Base-by-base conservation (phyloP, 2,113 vertebrate species). In the Barbus barbus region DNA sequence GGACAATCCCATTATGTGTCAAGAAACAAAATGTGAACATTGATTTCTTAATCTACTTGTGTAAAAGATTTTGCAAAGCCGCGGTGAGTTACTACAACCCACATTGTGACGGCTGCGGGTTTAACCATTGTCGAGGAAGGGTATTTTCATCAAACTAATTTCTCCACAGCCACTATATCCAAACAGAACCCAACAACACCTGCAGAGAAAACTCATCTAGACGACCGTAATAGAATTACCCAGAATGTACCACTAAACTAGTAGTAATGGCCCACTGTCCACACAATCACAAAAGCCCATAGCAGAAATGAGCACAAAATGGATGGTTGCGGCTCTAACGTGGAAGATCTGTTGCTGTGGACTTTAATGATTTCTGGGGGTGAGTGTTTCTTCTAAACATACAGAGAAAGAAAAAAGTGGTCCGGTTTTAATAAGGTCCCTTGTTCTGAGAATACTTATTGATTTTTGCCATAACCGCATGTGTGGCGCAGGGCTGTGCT, bases 361-460 rank as follows among this genome's bases (percentile, higher is more conserved):
- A 73, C 83, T 87, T 86, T 91, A 94, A 93, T 93, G 93, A 92
- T 93, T 91, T 82, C 90, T 87, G 87, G 73, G 73, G 63, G 87
- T 80, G 87, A 91, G 81, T 74, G 86, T 93, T 92, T 93, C 92
- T 90, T 91, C 89, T 90, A 82, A 92, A 92, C 90, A 90, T 79
- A 86, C 90, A 72, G 82, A 86, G 63, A 86, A 89, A 69, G 80
- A 85, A 85, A 91, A 89, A 92, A 90, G 90, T 88, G 86, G 85
- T 86, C 83, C 84, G 36, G 87, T 92, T 92, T 94, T 93, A 94
- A 94, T 92, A 93, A 92, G 90, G 88, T 89, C 81, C 90, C 91
- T 93, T 92, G 91, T 94, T 94, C 93, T 92, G 90, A 91, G 94
- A 94, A 87, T 91, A 92, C 90, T 84, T 95, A 95, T 94, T 95